Base-by-base conservation (phyloP, 2,113 vertebrate genomes). In the Phylloscopus trochilus region DNA sequence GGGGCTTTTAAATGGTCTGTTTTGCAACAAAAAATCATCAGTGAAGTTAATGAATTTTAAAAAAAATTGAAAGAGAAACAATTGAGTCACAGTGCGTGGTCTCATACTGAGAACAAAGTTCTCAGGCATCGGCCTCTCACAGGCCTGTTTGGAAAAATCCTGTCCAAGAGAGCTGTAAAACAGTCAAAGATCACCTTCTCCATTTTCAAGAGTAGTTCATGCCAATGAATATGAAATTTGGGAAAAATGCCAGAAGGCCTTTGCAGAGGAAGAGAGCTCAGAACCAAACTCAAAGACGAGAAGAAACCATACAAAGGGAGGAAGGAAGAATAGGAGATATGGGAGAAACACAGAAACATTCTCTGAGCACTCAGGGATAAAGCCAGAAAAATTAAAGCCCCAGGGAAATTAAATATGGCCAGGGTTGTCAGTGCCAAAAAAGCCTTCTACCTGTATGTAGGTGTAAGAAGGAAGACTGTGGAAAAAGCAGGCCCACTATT, bases 191-290 rank as follows among this genome's bases (percentile, higher is more conserved):
- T 66, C 15, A 44, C 11, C 10, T 55, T 1, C 21, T 91, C 31
- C 35, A 56, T 41, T 41, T 33, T 77, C 11, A 56, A 11, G 10
- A 46, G 28, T 1, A 6, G 7, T 15, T 44, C 8, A 26, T 19
- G 18, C 7, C 31, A 35, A 18, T 5, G 2, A 70, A 55, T 30
- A 14, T 6, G 13, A 52, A 46, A 39, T 56, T 30, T 20, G 5
- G 12, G 11, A 85, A 92, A 89, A 94, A 68, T 10, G 5, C 5
- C 43, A 13, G 22, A 72, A 77, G 8, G 27, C 7, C 9, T 43
- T 31, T 9, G 4, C 0, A 1, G 28, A 30, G 8, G 9, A 60
- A 35, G 35, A 31, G 19, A 27, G 7, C 19, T 77, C 2, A 0
- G n/a, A 72, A 35, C 2, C 44, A 87, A 78, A 74, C 6, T 35